A percentile compares a stretch with the other conserved stretches of the same genome.
Conservation (phyloP, 2,113 vertebrate genomes). For the Rana temporaria region DNA sequence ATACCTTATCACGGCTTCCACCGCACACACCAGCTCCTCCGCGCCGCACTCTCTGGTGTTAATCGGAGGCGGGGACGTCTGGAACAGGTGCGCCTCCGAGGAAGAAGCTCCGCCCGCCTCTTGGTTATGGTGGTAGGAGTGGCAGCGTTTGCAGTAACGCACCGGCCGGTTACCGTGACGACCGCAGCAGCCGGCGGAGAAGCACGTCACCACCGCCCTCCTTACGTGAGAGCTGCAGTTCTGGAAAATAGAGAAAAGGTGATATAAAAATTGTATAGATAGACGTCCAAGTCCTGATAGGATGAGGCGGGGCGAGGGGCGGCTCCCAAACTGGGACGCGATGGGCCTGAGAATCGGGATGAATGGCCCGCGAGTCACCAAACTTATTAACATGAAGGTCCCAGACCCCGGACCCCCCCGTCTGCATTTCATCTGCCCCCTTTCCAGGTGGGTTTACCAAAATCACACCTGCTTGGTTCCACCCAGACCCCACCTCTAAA, state of each 20-base stretch:
- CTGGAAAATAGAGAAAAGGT: slow-evolving; percentile 67
- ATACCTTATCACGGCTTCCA: slow-evolving; percentile 97
- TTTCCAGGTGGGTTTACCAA: too few relatives aligned
- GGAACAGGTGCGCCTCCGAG: slow-evolving; percentile 93
- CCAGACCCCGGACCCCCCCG: too few relatives aligned
- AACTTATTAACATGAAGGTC: too few relatives aligned
- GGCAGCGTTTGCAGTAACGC: slow-evolving; percentile 96
- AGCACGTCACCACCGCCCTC: slow-evolving; percentile 97
- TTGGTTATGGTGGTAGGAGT: slow-evolving; percentile 96
- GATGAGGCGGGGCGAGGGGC: too few relatives aligned
- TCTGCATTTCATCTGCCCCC: too few relatives aligned
- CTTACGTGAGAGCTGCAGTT: slow-evolving; percentile 98
- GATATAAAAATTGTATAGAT: too few relatives aligned
- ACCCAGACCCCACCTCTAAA: too few relatives aligned
- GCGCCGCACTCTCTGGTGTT: slow-evolving; percentile 96
- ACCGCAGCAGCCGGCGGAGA: slow-evolving; percentile 96
- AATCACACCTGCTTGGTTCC: too few relatives aligned
- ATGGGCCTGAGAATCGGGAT: too few relatives aligned
- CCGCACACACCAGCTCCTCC: slow-evolving; percentile 95
- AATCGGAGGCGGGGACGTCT: slow-evolving; percentile 97
- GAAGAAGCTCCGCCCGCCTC: slow-evolving; percentile 82
- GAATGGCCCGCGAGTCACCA: too few relatives aligned
- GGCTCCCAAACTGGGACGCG: too few relatives aligned
- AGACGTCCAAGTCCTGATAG: too few relatives aligned
- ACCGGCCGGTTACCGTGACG: slow-evolving; percentile 96